phyloP scores from a whole-genome alignment of 2,797 vertebrate species.

The Tokudaia tokunoshimensis region DNA sequence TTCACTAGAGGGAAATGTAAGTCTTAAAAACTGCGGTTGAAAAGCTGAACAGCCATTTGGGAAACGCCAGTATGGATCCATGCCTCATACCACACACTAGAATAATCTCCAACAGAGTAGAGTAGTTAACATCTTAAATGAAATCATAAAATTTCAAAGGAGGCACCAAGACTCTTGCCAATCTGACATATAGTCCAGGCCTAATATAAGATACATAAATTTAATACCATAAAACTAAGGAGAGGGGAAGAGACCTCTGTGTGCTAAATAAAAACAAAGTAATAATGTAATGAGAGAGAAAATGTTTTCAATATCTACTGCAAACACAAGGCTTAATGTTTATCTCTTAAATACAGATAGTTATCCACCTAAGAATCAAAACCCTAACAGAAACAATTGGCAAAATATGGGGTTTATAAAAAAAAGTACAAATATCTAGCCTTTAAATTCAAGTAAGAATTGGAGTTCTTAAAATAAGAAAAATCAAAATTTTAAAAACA shows the following conservation, averaged over 20 bases:
- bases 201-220: neutral
- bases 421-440: neutral
- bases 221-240: neutral
- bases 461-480: constrained; percentile 2
- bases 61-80: neutral
- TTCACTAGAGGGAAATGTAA: neutral
- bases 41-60: neutral
- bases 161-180: neutral
- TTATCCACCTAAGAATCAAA: constrained; percentile 40
- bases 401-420: neutral
- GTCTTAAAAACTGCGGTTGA: neutral
- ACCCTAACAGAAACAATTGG: neutral
- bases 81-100: neutral
- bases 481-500: neutral
- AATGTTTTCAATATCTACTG: neutral
- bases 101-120: neutral
- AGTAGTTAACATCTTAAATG: neutral
- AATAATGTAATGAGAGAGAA: neutral
- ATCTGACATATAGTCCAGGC: neutral
- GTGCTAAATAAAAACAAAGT: neutral
- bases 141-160: constrained; percentile 17
- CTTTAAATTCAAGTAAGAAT: neutral
- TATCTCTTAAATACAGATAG: neutral
- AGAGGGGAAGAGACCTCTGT: rapidly evolving
- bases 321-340: neutral